Conservation (phyloP, 1,140 invertebrate species). For the Drosophila pectinifera region DNA sequence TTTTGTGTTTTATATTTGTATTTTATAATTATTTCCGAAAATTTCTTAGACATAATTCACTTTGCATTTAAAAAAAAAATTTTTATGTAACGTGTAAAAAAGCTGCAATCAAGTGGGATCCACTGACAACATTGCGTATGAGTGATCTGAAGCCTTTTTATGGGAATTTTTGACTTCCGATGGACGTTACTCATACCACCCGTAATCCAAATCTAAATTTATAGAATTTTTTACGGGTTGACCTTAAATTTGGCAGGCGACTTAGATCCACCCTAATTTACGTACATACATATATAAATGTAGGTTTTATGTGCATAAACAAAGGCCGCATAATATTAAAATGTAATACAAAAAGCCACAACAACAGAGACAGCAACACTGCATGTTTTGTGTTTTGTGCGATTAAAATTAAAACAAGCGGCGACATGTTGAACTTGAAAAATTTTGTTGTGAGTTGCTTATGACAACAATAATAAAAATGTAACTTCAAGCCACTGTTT, state of each 20-base stretch:
- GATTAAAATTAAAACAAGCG: slow-evolving; percentile 64
- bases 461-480: slow-evolving; percentile 24
- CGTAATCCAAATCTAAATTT: not conserved
- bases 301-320: slow-evolving; percentile 33
- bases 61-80: too few species aligned
- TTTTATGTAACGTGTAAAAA: too few species aligned
- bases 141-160: not conserved
- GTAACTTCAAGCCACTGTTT: not conserved
- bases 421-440: slow-evolving; percentile 66
- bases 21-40: not conserved
- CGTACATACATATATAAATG: slow-evolving; percentile 12
- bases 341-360: slow-evolving; percentile 46
- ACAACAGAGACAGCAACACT: slow-evolving; percentile 30
- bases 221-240: too few species aligned
- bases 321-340: slow-evolving; percentile 56
- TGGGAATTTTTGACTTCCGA: not conserved
- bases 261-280: slow-evolving; percentile 3
- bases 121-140: not conserved
- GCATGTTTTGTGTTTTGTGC: slow-evolving; percentile 47
- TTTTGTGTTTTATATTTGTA: not conserved
- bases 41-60: too few species aligned
- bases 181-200: slow-evolving; percentile 8
- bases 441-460: slow-evolving; percentile 41
- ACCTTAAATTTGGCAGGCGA: slow-evolving; percentile 12
- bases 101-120: too few species aligned